These are phyloP conservation scores for Troglohyphantes excavatus DNA, from an alignment of 2,888 invertebrate species.

Conservation along the genomic window DNA sequence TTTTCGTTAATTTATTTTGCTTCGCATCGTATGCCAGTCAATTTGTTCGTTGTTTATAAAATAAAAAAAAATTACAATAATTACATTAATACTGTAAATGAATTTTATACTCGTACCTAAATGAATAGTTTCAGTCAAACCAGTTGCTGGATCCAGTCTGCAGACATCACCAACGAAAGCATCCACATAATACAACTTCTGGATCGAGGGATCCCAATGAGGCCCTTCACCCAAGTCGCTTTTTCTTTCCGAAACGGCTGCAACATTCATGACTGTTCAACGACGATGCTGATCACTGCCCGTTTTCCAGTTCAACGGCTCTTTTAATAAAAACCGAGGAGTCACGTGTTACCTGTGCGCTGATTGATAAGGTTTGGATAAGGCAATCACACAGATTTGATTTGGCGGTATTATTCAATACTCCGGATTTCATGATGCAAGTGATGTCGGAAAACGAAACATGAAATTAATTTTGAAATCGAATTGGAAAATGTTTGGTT, in stretches of 20 bases:
- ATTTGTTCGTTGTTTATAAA: too few relatives aligned
- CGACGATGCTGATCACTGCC: background rate
- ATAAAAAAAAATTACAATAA: too few relatives aligned
- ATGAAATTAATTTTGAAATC: background rate
- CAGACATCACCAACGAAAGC: conserved; percentile 79
- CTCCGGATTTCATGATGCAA: background rate
- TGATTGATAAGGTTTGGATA: background rate
- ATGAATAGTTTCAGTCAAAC: conserved; percentile 74
- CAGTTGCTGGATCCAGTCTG: conserved; percentile 76
- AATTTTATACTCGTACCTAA: conserved; percentile 70
- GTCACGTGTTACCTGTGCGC: background rate
- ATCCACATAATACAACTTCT: conserved; percentile 80
- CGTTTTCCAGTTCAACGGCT: background rate
- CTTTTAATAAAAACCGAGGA: background rate
- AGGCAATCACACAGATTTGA: background rate
- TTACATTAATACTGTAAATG: too few relatives aligned
- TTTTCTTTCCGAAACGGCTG: conserved; percentile 68
- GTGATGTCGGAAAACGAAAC: background rate
- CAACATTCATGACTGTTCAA: conserved; percentile 53
- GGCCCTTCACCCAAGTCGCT: conserved; percentile 80
- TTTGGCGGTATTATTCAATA: background rate
- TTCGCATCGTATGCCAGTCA: too few relatives aligned
- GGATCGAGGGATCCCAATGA: conserved; percentile 79
- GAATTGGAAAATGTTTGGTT: background rate
- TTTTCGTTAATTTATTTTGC: too few relatives aligned